phyloP scores from a whole-genome alignment of 2,797 vertebrate genomes.

The Mastacembelus armatus region DNA sequence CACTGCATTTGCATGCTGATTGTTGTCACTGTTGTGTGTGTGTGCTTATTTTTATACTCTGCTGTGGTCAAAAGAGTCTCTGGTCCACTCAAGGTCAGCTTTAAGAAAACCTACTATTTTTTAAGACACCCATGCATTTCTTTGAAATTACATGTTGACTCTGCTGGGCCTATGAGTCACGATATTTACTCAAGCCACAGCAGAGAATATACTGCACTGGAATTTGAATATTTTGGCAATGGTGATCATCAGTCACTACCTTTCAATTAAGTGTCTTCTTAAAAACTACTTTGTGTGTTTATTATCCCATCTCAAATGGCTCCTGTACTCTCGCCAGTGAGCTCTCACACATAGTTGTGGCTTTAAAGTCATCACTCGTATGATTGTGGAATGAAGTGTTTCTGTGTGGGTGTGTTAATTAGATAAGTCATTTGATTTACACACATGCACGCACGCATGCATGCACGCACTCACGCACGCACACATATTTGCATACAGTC shows the following conservation, averaged over 20 bases:
- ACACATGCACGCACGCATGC: not conserved
- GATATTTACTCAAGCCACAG: not conserved
- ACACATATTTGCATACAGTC: constrained; percentile 37
- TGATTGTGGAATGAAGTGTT: constrained; percentile 46
- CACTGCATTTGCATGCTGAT: not conserved
- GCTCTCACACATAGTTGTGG: constrained; percentile 41
- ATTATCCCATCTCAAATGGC: constrained; percentile 33
- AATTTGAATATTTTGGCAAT: constrained; percentile 31
- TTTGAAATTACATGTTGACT: constrained; percentile 50
- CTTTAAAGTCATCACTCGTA: constrained; percentile 48
- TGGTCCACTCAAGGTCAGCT: constrained; percentile 40
- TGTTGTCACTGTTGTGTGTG: constrained; percentile 7
- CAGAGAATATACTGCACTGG: constrained; percentile 15
- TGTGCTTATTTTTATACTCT: constrained; percentile 25
- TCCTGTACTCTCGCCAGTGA: constrained; percentile 9
- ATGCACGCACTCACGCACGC: not conserved
- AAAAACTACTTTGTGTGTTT: constrained; percentile 30
- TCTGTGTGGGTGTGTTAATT: constrained; percentile 49
- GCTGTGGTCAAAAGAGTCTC: constrained; percentile 46
- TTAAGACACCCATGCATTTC: constrained; percentile 43
- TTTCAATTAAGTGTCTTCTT: constrained; percentile 41
- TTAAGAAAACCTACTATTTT: constrained; percentile 41
- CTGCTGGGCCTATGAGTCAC: constrained; percentile 38
- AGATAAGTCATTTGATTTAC: constrained; percentile 44
- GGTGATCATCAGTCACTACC: constrained; percentile 9